Percentiles rank a stretch among this genome's conserved stretches.
Evolutionary conservation across 2,113 vertebrate species (phyloP).

Genomic region (Sclerurus mexicanus): DNA sequence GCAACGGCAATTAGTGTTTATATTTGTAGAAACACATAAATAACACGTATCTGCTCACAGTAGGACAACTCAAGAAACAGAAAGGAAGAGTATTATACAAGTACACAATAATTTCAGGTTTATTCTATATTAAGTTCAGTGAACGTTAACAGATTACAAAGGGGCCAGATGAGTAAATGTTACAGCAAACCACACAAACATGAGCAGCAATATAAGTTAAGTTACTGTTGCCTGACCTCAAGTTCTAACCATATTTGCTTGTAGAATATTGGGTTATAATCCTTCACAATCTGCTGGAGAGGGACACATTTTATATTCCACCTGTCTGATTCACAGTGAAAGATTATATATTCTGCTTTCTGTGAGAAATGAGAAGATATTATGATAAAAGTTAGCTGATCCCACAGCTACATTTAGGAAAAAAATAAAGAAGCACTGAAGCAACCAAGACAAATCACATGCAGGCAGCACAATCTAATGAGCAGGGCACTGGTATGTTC

Average conservation of each 20-base stretch:
- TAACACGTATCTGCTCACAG: neutral
- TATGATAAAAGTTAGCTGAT: neutral
- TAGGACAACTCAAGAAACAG: neutral
- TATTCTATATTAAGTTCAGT: neutral
- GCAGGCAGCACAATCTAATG: neutral
- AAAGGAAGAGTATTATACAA: neutral
- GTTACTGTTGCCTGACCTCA: neutral
- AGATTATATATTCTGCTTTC: neutral
- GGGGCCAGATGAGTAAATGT: neutral
- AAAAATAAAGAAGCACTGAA: neutral
- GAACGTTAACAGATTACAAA: neutral
- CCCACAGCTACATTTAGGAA: neutral
- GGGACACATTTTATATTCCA: neutral
- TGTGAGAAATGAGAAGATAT: neutral
- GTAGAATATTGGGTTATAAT: neutral
- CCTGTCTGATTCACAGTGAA: neutral
- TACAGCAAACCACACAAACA: neutral
- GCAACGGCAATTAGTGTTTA: neutral
- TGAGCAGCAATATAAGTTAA: neutral
- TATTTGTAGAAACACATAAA: neutral
- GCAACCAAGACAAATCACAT: neutral
- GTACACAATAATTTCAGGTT: neutral
- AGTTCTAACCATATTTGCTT: neutral
- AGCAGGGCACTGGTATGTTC: neutral
- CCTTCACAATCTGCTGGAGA: neutral